Conservation (phyloP, 2,113 vertebrate species). For the Scartelaos histophorus region DNA sequence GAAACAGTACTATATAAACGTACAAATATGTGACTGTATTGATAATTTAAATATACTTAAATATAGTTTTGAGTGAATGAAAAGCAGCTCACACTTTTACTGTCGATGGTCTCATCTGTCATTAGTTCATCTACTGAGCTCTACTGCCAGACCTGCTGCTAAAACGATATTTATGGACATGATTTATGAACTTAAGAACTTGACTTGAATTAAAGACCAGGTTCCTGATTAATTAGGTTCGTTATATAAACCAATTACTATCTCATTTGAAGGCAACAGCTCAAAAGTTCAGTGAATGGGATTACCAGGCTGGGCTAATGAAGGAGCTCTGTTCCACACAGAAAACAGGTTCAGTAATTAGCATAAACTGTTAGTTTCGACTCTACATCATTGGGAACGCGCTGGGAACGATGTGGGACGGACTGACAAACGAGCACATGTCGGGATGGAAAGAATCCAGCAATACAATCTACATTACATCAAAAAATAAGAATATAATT, state of each 20-base stretch:
- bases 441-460: too few relatives aligned
- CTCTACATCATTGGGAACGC: background rate
- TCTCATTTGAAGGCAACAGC: constrained; percentile 15
- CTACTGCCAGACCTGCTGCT: constrained; percentile 48
- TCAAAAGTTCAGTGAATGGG: constrained; percentile 1
- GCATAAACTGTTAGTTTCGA: background rate
- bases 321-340: background rate
- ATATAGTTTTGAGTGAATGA: background rate
- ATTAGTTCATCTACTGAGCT: constrained; percentile 63
- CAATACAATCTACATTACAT: background rate
- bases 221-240: constrained; percentile 36
- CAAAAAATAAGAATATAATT: background rate
- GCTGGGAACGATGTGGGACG: background rate
- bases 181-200: constrained; percentile 42
- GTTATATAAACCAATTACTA: constrained; percentile 43
- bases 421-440: background rate
- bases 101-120: constrained; percentile 62
- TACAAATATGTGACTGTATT: too few relatives aligned
- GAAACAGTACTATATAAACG: too few relatives aligned
- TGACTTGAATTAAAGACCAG: constrained; percentile 27
- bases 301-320: background rate
- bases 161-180: constrained; percentile 63
- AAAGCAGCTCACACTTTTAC: constrained; percentile 23
- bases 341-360: background rate
- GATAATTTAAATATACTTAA: too few relatives aligned